Conservation (phyloP, 2,113 vertebrate species). For the Myotis lucifugus region DNA sequence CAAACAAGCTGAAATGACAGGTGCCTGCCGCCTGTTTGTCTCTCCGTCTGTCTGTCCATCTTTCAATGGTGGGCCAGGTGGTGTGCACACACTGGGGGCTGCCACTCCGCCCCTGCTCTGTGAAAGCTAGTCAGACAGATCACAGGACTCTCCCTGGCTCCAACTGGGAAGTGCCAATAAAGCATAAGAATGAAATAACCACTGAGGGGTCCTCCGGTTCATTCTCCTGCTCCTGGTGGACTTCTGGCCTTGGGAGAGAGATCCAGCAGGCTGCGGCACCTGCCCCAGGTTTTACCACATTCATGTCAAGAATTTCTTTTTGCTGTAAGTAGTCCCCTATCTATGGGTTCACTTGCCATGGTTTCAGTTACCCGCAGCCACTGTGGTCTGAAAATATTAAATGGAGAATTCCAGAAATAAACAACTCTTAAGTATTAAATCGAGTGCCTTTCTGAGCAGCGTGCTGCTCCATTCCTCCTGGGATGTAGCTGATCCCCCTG, state of each 20-base stretch:
- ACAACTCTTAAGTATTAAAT: neutral
- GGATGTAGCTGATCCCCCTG: no score
- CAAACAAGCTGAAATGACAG: slow-evolving; percentile 72
- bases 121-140: neutral
- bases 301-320: neutral
- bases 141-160: neutral
- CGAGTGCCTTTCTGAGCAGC: neutral
- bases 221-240: neutral
- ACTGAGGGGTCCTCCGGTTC: neutral
- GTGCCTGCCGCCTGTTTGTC: neutral
- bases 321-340: neutral
- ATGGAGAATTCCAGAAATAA: neutral
- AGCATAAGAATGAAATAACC: no score
- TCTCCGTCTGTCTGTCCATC: neutral
- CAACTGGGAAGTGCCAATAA: neutral
- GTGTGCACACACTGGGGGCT: neutral
- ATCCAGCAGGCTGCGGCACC: neutral
- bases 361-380: neutral
- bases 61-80: neutral
- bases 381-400: neutral
- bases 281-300: neutral
- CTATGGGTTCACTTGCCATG: neutral
- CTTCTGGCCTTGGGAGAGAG: neutral
- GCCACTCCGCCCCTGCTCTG: neutral
- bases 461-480: neutral